These are phyloP conservation scores for Anas georgica DNA, from an alignment of 2,797 vertebrate genomes.

Conservation along the genomic window DNA sequence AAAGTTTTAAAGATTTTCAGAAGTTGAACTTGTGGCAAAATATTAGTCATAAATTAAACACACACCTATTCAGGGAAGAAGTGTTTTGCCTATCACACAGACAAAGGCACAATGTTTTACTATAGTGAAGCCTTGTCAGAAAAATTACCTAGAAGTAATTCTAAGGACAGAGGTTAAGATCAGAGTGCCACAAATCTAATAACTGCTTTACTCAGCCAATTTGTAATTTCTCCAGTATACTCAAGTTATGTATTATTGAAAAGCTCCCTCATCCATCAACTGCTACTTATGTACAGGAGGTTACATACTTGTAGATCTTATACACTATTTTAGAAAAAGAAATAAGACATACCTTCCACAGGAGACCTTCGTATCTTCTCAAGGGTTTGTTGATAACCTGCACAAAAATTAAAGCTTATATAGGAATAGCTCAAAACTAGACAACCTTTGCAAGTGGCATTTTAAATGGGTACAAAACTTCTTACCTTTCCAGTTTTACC, in stretches of 20 bases:
- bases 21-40: not conserved
- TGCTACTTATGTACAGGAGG: not conserved
- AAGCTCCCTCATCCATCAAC: not conserved
- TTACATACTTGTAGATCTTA: not conserved
- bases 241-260: not conserved
- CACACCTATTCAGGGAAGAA: not conserved
- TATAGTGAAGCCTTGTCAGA: not conserved
- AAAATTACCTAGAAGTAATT: not conserved
- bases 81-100: not conserved
- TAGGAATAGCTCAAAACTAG: not conserved
- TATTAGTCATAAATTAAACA: not conserved
- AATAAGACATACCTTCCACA: conserved; percentile 87
- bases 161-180: not conserved
- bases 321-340: not conserved
- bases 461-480: not conserved
- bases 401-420: conserved; percentile 11
- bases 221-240: not conserved
- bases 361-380: conserved; percentile 85
- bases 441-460: not conserved
- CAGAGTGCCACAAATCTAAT: not conserved
- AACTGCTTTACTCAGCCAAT: not conserved
- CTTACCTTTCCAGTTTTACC: conserved; percentile 81
- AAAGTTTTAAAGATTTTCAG: not conserved
- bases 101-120: not conserved
- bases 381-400: conserved; percentile 79